Evolutionary conservation across 2,888 invertebrate species (phyloP).

Genomic region (Metellina segmentata): DNA sequence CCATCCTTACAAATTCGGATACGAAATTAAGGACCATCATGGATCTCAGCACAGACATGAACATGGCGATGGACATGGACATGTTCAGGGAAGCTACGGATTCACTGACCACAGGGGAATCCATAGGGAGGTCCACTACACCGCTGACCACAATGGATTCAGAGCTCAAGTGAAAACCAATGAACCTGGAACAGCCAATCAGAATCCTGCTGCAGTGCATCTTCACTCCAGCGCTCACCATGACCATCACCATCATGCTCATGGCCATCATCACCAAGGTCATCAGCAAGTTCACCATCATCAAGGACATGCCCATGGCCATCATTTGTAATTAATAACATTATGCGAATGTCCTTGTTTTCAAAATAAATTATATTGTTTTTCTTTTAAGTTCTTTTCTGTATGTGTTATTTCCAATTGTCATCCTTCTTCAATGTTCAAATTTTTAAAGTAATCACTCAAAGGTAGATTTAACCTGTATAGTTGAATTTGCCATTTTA

Average conservation of each 20-base stretch:
- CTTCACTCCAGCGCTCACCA: background rate
- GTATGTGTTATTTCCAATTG: too few species aligned
- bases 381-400: too few species aligned
- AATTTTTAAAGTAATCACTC: too few species aligned
- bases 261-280: background rate
- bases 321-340: background rate
- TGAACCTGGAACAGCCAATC: conserved; percentile 49
- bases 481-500: too few species aligned
- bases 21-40: conserved; percentile 22
- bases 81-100: conserved; percentile 40
- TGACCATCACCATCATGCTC: background rate
- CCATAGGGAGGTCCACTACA: conserved; percentile 35
- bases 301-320: background rate
- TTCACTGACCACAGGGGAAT: conserved; percentile 37
- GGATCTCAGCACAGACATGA: conserved; percentile 45
- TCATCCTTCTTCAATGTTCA: too few species aligned
- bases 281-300: background rate
- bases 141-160: background rate
- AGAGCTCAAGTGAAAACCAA: conserved; percentile 6
- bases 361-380: too few species aligned
- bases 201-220: conserved; percentile 22
- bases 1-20: conserved; percentile 55
- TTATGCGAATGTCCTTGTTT: too few species aligned
- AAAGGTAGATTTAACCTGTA: too few species aligned
- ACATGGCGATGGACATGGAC: conserved; percentile 22